Evolutionary conservation across 2,888 invertebrate species (phyloP).

Genomic region (Drosophila seclusa): DNA sequence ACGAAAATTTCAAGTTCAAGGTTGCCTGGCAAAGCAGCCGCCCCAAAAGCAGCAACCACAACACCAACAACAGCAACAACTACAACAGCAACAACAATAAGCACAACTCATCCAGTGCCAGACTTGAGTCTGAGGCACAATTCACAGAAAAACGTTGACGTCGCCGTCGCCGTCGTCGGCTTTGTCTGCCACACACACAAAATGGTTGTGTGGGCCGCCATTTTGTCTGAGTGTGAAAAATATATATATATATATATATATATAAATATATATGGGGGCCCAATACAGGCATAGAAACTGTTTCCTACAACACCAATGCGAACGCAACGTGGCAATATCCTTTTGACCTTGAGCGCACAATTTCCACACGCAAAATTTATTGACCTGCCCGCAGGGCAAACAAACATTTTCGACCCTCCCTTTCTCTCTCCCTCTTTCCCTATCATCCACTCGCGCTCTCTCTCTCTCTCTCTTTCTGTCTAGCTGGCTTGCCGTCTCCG

Average conservation of each 20-base stretch:
- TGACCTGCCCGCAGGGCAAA: slow-evolving; percentile 75
- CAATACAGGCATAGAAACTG: slow-evolving; percentile 44
- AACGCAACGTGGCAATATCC: slow-evolving; percentile 82
- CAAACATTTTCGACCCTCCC: slow-evolving; percentile 4
- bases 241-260: slow-evolving; percentile 11
- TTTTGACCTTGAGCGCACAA: slow-evolving; percentile 84
- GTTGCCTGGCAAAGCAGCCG: slow-evolving; percentile 76
- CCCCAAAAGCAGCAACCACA: slow-evolving; percentile 35
- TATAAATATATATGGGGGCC: slow-evolving; percentile 17
- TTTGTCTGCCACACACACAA: slow-evolving; percentile 48
- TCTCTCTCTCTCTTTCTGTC: slow-evolving; percentile 2
- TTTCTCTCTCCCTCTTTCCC: neutral
- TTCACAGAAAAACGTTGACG: slow-evolving; percentile 24
- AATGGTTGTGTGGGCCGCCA: slow-evolving; percentile 67
- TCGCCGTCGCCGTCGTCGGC: slow-evolving; percentile 30
- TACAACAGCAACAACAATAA: slow-evolving; percentile 24
- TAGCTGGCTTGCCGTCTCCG: neutral
- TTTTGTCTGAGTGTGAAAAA: slow-evolving; percentile 59
- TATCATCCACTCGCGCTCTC: neutral
- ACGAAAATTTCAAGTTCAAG: slow-evolving; percentile 83
- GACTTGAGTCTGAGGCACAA: slow-evolving; percentile 16
- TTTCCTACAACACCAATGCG: slow-evolving; percentile 65
- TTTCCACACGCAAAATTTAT: slow-evolving; percentile 84
- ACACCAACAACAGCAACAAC: slow-evolving; percentile 22
- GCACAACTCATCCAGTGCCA: slow-evolving; percentile 40